Percentiles rank a stretch among this genome's conserved stretches.
These are phyloP conservation scores for Sesia apiformis DNA, from an alignment of 2,888 invertebrate species.

Conservation along the genomic window DNA sequence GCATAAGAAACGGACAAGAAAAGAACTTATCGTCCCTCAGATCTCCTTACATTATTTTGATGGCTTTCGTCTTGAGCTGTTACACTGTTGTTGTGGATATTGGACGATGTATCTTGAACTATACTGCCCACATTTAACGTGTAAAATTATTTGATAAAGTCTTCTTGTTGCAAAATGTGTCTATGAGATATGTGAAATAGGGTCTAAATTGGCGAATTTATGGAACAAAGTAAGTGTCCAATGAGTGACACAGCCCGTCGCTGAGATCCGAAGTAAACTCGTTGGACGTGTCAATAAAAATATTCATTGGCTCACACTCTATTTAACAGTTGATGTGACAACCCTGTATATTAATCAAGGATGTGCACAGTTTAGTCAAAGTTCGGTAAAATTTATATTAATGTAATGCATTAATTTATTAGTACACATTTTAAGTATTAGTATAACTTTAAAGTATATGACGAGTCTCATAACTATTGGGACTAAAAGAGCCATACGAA, in stretches of 20 bases:
- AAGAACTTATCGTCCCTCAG: slow-evolving; percentile 55
- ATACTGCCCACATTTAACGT: slow-evolving; percentile 18
- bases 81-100: slow-evolving; percentile 9
- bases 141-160: slow-evolving; percentile 1
- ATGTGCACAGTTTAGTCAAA: slow-evolving; percentile 14
- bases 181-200: slow-evolving; percentile 18
- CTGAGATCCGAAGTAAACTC: slow-evolving; percentile 31
- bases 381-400: background rate
- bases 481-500: too few species aligned
- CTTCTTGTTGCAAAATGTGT: slow-evolving; percentile 12
- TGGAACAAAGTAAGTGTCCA: slow-evolving; percentile 8
- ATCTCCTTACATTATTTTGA: slow-evolving; percentile 53
- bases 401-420: too few species aligned
- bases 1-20: slow-evolving; percentile 69
- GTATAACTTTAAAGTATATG: too few species aligned
- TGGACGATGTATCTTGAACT: slow-evolving; percentile 19
- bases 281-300: slow-evolving; percentile 68
- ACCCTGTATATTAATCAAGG: slow-evolving; percentile 42
- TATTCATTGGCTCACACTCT: slow-evolving; percentile 71
- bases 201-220: slow-evolving; percentile 20
- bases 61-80: slow-evolving; percentile 45
- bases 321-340: slow-evolving; percentile 66
- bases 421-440: too few species aligned
- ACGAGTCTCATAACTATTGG: too few species aligned
- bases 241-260: slow-evolving; percentile 24